phyloP scores from a whole-genome alignment of 2,113 vertebrate species.

The Pterocles burchelli region DNA sequence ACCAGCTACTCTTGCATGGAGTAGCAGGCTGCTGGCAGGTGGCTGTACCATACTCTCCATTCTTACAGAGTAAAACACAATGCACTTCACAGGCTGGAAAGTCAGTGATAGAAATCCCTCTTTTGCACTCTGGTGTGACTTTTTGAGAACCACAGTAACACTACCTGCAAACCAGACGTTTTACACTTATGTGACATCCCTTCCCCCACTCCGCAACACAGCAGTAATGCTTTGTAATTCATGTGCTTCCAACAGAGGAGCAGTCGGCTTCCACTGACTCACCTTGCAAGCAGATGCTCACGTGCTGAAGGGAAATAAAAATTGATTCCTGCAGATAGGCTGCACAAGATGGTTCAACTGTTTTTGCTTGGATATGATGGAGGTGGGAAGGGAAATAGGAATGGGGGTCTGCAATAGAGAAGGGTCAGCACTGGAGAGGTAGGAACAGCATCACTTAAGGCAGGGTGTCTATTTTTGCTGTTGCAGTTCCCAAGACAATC shows the following conservation, averaged over 20 bases:
- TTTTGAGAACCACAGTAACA: background rate
- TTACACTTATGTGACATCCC: background rate
- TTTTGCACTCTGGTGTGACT: background rate
- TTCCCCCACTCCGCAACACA: background rate
- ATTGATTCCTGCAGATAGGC: conserved; percentile 17
- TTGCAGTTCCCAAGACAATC: background rate
- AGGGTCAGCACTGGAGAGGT: background rate
- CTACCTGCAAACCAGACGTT: conserved; percentile 3
- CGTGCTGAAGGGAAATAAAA: background rate
- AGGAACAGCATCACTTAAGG: background rate
- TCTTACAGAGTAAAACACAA: background rate
- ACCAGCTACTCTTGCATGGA: background rate
- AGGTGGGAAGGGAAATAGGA: background rate
- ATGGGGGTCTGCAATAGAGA: background rate
- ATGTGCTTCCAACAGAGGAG: background rate
- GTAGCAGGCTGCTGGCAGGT: conserved; percentile 40
- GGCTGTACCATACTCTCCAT: background rate
- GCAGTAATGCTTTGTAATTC: background rate
- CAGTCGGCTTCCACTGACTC: background rate
- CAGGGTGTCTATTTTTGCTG: background rate
- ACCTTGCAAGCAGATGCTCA: background rate
- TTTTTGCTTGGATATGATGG: background rate
- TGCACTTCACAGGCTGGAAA: background rate
- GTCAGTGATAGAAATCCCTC: conserved; percentile 16
- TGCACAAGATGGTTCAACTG: background rate